Evolutionary conservation across 2,888 invertebrate species (phyloP).

Genomic region (Zele albiditarsus): DNA sequence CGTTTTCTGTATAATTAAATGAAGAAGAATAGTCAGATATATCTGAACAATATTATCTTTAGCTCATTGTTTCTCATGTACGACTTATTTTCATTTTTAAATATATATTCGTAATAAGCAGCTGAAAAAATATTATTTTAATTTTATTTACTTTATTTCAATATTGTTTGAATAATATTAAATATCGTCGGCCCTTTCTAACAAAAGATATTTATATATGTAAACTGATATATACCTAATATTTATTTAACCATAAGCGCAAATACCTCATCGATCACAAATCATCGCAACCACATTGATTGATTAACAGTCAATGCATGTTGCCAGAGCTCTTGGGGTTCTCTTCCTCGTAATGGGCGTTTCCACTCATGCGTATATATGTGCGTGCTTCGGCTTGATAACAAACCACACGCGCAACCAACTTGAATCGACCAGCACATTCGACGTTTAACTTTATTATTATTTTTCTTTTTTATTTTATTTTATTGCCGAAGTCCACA

Average conservation of each 20-base stretch:
- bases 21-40: too few species aligned
- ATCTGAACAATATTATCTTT: too few species aligned
- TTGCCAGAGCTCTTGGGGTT: conserved; percentile 27
- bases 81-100: background rate
- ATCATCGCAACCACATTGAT: conserved; percentile 43
- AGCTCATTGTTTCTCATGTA: background rate
- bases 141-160: background rate
- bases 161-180: background rate
- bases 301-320: conserved; percentile 54
- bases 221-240: background rate
- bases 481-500: background rate
- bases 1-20: background rate
- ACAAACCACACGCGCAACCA: conserved; percentile 33
- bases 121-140: background rate
- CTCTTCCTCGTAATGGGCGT: conserved; percentile 48
- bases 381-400: conserved; percentile 43
- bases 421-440: conserved; percentile 17
- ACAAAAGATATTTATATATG: background rate
- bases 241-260: background rate
- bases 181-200: background rate
- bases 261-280: conserved; percentile 43
- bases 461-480: background rate
- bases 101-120: background rate
- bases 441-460: conserved; percentile 14
- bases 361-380: conserved; percentile 52